These are phyloP conservation scores for Mus musculus DNA, from an alignment of 2,113 vertebrate genomes.

Conservation along the genomic window DNA sequence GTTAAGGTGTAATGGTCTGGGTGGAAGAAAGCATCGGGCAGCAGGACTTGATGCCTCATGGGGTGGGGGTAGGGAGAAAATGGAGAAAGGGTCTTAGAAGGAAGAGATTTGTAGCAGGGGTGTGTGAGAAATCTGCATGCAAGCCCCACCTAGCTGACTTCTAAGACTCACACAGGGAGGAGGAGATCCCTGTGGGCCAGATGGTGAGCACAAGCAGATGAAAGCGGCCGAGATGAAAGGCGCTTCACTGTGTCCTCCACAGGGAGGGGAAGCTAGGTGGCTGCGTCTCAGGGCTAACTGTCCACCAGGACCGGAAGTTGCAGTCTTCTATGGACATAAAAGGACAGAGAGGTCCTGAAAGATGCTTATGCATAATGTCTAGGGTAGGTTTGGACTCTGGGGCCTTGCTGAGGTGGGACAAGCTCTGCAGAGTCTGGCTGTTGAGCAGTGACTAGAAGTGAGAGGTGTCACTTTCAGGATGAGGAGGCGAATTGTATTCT, in stretches of 20 bases:
- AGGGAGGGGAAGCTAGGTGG: not conserved
- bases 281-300: not conserved
- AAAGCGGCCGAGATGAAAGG: not conserved
- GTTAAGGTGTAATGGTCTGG: not conserved
- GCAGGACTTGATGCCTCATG: not conserved
- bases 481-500: not conserved
- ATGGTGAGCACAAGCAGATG: not conserved
- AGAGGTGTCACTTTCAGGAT: not conserved
- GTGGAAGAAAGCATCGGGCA: not conserved
- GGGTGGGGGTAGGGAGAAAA: not conserved
- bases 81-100: not conserved
- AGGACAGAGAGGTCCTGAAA: not conserved
- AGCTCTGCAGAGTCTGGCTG: not conserved
- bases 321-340: not conserved
- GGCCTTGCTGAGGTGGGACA: not conserved
- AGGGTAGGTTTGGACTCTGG: not conserved
- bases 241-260: too few relatives aligned
- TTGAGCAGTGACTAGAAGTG: not conserved
- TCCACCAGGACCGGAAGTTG: not conserved
- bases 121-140: not conserved
- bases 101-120: not conserved
- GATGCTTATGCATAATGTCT: not conserved
- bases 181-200: not conserved
- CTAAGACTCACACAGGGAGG: not conserved
- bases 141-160: not conserved